Conservation (phyloP, 2,113 vertebrate genomes). For the Charadrius vociferus region DNA sequence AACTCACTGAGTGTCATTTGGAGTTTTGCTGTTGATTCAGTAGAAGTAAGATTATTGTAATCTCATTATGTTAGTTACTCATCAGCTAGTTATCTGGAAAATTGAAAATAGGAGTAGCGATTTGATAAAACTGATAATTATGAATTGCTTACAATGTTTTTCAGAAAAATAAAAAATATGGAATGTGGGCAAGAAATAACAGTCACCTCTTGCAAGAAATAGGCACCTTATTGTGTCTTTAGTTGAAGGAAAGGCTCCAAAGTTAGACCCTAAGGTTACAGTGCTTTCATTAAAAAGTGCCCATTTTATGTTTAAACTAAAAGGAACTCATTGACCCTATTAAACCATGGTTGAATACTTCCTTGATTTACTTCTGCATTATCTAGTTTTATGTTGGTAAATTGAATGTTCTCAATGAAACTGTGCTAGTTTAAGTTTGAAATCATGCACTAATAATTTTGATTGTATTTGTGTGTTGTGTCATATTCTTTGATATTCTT, state of each 20-base stretch:
- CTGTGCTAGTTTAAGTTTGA: background rate
- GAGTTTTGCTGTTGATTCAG: background rate
- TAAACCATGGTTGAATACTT: background rate
- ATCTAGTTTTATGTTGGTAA: background rate
- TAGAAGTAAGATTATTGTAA: background rate
- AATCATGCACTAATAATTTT: background rate
- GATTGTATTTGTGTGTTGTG: background rate
- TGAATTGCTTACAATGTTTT: background rate
- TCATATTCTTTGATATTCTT: constrained; percentile 16
- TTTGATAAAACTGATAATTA: background rate
- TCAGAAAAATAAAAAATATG: background rate
- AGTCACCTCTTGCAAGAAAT: background rate
- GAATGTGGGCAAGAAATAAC: background rate
- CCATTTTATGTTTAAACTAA: background rate
- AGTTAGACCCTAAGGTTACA: background rate
- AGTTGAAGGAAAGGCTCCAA: background rate
- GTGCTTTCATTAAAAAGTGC: background rate
- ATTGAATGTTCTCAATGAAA: background rate
- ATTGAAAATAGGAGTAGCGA: background rate
- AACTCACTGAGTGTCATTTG: background rate
- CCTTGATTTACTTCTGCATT: background rate
- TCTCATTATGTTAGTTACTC: background rate
- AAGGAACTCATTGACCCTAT: background rate
- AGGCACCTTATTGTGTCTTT: background rate
- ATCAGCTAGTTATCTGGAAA: background rate